Evolutionary conservation across 1,140 invertebrate genomes (phyloP), one percentile per base, ranked within the genome.

Genomic region (Drosophila kepulauana): DNA sequence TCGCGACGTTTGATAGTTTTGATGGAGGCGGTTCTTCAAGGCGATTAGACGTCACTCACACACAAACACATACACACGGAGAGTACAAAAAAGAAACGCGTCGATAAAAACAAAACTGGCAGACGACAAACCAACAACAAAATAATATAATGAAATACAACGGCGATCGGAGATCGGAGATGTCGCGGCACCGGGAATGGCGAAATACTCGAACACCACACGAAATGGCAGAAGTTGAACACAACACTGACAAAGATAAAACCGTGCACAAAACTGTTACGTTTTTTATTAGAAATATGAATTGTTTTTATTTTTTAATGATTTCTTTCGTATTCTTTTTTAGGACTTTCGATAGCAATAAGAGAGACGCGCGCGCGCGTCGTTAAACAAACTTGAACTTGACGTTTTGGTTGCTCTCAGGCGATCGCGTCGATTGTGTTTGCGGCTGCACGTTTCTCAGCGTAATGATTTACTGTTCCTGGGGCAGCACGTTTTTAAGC

Each of bases 391-490:
- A 84, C 80, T 84, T 89, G 84, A 88, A 88, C 85, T 89, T 88
- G 81, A 63, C 48, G 67, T 35, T 54, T 65, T 51, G 25, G 38
- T n/a, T 3, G 25, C 13, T 54, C 10, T 28, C 35, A 16, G 35
- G 15, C 49, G 65, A 75, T 43, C 67, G 67, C 72, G 72, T 56
- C 62, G 59, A 13, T 65, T 25, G 46, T 71, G 54, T 66, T 70
- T 70, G 59, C 82, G 75, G 67, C 78, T 77, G 85, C 85, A 88
- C 85, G 85, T 90, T 88, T 89, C 81, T 62, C 59, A 81, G 68
- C 79, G 75, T 66, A 88, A 89, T 89, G 86, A 87, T 89, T 88
- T 88, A 89, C 85, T 82, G 81, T 89, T 89, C 75, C 81, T 85
- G 67, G 11, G 54, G 71, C 72, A 89, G 85, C 85, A 89, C 85